A percentile compares a stretch with the other conserved stretches of the same genome.
phyloP scores from a whole-genome alignment of 2,888 invertebrate genomes.

The Oxystoma pomonae region DNA sequence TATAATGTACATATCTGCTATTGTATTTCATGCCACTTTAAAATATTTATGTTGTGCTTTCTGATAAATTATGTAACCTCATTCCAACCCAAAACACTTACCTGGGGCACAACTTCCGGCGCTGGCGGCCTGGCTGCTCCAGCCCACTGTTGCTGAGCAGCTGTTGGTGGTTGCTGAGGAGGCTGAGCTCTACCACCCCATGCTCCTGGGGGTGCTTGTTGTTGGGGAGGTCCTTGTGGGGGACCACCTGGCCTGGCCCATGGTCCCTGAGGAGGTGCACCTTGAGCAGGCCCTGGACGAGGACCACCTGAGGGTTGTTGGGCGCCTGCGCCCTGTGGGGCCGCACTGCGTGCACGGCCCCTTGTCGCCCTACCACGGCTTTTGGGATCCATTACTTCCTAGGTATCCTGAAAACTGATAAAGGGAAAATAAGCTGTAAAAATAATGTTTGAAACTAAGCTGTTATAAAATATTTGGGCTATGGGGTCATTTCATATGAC shows the following conservation, averaged over 20 bases:
- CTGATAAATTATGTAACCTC: no score
- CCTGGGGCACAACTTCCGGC: constrained; percentile 15
- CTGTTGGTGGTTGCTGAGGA: constrained; percentile 19
- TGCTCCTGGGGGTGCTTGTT: constrained; percentile 24
- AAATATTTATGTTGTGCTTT: no score
- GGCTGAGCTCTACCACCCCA: constrained; percentile 32
- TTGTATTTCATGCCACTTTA: no score
- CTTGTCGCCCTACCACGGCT: neutral
- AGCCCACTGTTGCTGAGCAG: constrained; percentile 19
- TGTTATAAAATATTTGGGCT: no score
- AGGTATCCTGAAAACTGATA: no score
- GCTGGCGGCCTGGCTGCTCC: constrained; percentile 21
- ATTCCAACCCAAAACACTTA: no score
- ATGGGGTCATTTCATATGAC: no score
- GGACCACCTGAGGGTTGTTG: neutral
- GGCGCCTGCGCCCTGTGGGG: neutral
- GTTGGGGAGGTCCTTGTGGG: constrained; percentile 11
- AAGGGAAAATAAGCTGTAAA: no score
- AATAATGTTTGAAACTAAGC: no score
- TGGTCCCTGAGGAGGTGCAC: constrained; percentile 24
- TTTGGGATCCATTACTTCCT: neutral
- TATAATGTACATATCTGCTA: no score
- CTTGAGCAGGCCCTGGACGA: neutral
- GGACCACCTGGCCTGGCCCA: constrained; percentile 25
- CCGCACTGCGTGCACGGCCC: neutral